Base-by-base conservation (phyloP, 1,140 invertebrate species). In the Oscheius sp. region DNA sequence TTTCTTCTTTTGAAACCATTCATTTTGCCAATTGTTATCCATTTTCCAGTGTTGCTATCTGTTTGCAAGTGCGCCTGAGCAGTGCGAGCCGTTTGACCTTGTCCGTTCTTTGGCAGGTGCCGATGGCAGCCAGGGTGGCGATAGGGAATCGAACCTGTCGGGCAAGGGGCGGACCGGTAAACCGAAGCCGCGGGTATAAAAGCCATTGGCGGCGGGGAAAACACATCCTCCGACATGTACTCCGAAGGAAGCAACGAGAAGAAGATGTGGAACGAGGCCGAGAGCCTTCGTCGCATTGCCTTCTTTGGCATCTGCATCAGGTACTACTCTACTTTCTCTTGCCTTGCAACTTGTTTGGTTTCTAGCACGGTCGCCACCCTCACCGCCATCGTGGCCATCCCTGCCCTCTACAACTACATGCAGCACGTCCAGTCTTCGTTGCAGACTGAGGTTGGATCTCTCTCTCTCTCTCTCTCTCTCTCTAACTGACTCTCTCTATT, bases 371-470 rank as follows among this genome's bases (percentile, higher is more conserved):
- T 81, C 20, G 78, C 80, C 32, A 81, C 77, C 13, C 52, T 81
- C 2, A 77, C 71, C 35, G 78, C 80, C n/a, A 74, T 81, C 58
- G 28, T 81, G 28, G 61, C 78, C 46, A 75, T 81, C 29, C 80
- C 80, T 23, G 80, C 77, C 46, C 36, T 81, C 13, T 81, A 82
- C 73, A 81, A 79, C 69, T 81, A 81, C 67, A 78, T 80, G 73
- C 80, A 81, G 58, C 70, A 79, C 70, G 79, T 81, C 20, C 80
- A 81, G 62, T 74, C 76, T 45, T 52, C 73, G 36, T 73, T 81
- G 10, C 73, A 81, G 49, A 78, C 66, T 29, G 79, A 80, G 66
- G 49, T 80, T 3, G 13, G 4, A 13, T 18, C 29, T 62, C 29
- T 35, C 23, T 20, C 3, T n/a, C n/a, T n/a, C n/a, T n/a, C n/a